Evolutionary conservation across 2,797 vertebrate genomes (phyloP).

Genomic region (Setipinna tenuifilis): DNA sequence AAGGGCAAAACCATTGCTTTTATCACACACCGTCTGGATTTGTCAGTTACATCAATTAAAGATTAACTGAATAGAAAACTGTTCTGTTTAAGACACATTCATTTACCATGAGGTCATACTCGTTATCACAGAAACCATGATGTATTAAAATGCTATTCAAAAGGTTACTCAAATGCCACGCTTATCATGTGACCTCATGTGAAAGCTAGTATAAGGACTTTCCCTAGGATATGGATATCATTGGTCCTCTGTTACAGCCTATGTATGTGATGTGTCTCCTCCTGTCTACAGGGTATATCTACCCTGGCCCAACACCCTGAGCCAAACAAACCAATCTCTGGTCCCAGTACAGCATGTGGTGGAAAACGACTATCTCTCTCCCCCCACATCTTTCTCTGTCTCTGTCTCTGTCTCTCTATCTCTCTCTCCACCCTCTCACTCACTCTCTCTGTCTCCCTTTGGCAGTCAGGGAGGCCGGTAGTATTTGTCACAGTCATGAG

Average conservation of each 20-base stretch:
- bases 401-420: not conserved
- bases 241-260: not conserved
- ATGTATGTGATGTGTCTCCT: not conserved
- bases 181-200: not conserved
- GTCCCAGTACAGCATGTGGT: not conserved
- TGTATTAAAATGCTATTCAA: not conserved
- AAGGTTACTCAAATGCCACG: not conserved
- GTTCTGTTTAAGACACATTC: not conserved
- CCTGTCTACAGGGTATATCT: not conserved
- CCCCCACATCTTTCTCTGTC: not conserved
- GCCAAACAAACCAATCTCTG: conserved; percentile 2
- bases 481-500: conserved; percentile 20
- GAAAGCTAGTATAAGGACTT: not conserved
- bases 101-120: not conserved
- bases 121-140: not conserved
- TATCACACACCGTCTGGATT: not conserved
- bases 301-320: not conserved
- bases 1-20: not conserved
- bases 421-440: not conserved
- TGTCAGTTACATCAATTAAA: not conserved
- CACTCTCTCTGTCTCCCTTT: not conserved
- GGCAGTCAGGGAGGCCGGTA: conserved; percentile 12
- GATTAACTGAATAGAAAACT: not conserved
- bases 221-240: not conserved
- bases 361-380: not conserved